These are phyloP conservation scores for Argentina silus DNA, from an alignment of 2,797 vertebrate species.

Conservation along the genomic window DNA sequence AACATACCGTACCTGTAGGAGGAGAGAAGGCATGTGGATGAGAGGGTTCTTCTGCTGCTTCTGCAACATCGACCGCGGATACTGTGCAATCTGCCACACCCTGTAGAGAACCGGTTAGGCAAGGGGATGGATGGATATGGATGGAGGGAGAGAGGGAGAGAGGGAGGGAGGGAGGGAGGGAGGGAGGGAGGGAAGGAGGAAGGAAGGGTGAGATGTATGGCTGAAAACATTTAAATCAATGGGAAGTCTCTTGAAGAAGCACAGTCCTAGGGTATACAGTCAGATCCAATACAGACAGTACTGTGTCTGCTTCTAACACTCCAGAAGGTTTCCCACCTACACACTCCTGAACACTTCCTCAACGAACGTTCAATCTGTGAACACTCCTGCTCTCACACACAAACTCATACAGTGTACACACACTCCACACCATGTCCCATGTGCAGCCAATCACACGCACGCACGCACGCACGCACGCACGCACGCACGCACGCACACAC, in stretches of 20 bases:
- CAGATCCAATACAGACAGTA: background rate
- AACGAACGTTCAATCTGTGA: constrained; percentile 47
- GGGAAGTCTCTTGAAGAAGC: background rate
- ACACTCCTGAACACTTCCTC: constrained; percentile 68
- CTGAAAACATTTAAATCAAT: background rate
- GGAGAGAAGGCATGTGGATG: too few relatives aligned
- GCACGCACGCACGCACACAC: too few relatives aligned
- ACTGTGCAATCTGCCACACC: too few relatives aligned
- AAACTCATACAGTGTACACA: background rate
- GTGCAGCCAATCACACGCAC: too few relatives aligned
- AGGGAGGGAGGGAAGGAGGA: background rate
- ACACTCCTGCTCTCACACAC: constrained; percentile 19
- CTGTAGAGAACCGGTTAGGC: background rate
- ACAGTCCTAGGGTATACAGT: too few relatives aligned
- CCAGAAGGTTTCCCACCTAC: constrained; percentile 77
- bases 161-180: background rate
- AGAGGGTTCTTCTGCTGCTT: too few relatives aligned
- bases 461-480: too few relatives aligned
- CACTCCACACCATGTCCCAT: too few relatives aligned
- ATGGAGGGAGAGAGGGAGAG: background rate
- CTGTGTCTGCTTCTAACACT: constrained; percentile 70
- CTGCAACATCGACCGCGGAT: too few relatives aligned
- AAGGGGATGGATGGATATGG: background rate
- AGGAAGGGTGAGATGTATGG: background rate
- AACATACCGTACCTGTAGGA: too few relatives aligned